Conservation (phyloP, 2,113 vertebrate genomes). For the Lipotes vexillifer region DNA sequence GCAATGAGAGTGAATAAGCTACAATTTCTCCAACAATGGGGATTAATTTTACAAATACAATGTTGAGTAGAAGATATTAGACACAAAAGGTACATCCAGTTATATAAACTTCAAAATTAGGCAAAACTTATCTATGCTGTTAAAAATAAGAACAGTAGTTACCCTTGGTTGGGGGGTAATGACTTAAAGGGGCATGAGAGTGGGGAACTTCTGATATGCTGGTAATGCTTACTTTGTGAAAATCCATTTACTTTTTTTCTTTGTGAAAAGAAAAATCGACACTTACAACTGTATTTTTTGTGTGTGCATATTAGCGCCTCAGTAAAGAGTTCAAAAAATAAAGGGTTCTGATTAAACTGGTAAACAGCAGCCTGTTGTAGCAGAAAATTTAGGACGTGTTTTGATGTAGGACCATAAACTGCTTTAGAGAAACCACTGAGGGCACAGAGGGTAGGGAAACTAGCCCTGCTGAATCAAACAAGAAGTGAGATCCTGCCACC, state of each 20-base stretch:
- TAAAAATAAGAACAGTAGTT: not conserved
- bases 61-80: not conserved
- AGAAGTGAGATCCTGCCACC: not conserved
- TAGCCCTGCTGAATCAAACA: not conserved
- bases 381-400: not conserved
- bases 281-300: not conserved
- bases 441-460: not conserved
- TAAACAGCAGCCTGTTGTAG: not conserved
- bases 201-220: not conserved
- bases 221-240: not conserved
- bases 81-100: not conserved
- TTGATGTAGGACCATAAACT: not conserved
- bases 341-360: not conserved
- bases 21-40: not conserved
- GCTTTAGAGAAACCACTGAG: not conserved
- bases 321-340: not conserved
- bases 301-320: not conserved
- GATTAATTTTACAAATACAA: not conserved
- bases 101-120: not conserved
- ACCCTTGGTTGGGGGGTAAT: rapidly evolving
- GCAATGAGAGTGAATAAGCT: not conserved
- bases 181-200: not conserved
- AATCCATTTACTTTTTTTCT: not conserved
- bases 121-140: not conserved
- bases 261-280: not conserved